Evolutionary conservation across 2,797 vertebrate species (phyloP).

Genomic region (Threskiornis aethiopicus): DNA sequence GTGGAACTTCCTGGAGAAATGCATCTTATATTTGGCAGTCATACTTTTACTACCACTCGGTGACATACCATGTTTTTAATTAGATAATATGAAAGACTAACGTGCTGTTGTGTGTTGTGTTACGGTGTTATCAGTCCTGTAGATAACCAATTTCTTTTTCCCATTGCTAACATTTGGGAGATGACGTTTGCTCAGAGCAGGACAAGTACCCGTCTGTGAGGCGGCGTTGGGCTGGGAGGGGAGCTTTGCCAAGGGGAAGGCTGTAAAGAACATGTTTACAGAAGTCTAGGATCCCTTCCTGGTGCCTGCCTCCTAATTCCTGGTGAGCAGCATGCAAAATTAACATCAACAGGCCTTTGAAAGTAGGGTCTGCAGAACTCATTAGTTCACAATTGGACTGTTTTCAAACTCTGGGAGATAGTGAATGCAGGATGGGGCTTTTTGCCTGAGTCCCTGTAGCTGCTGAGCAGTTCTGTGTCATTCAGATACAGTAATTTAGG

Average conservation of each 20-base stretch:
- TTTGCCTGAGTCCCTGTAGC: neutral
- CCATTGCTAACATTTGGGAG: neutral
- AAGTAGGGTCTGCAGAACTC: slow-evolving; percentile 36
- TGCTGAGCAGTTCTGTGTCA: slow-evolving; percentile 3
- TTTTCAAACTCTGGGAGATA: slow-evolving; percentile 35
- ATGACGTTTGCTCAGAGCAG: neutral
- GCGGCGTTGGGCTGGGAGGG: neutral
- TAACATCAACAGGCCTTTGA: slow-evolving; percentile 44
- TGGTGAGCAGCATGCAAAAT: slow-evolving; percentile 32
- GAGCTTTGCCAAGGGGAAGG: slow-evolving; percentile 13
- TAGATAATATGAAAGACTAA: neutral
- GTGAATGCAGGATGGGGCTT: slow-evolving; percentile 10
- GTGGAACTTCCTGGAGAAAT: neutral
- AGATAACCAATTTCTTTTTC: slow-evolving; percentile 19
- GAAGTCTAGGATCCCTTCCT: slow-evolving; percentile 18
- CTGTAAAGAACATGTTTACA: slow-evolving; percentile 29
- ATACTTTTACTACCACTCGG: neutral
- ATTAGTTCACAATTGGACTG: slow-evolving; percentile 46
- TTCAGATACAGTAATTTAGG: slow-evolving; percentile 34
- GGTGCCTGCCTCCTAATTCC: slow-evolving; percentile 30
- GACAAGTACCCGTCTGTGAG: neutral
- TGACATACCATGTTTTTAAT: slow-evolving; percentile 17
- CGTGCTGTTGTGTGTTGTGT: neutral
- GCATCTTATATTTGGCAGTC: neutral
- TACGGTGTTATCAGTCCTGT: neutral